Base-by-base conservation (phyloP, 2,113 vertebrate species). In the Pseudopipra pipra region DNA sequence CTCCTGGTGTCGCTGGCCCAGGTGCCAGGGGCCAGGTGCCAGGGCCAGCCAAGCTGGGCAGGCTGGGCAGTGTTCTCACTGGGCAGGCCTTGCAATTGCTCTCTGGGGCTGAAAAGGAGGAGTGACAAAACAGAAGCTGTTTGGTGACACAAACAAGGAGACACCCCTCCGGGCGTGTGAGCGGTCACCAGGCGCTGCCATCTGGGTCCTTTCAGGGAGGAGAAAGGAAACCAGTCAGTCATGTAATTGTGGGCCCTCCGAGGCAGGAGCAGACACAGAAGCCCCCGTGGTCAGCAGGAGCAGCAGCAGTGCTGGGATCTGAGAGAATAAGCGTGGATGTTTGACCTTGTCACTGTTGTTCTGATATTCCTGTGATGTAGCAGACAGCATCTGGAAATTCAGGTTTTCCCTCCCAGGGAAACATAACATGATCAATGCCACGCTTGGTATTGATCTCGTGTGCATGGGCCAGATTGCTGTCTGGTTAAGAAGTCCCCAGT, bases 331-430 rank as follows among this genome's bases (percentile, higher is more conserved):
- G 79, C 9, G 3, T 62, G 52, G 49, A 44, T 37, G 3, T 80
- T 84, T 90, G 75, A 52, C 90, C 65, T 93, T 52, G 85, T 74
- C 78, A 8, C 52, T 65, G 28, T 31, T 83, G 46, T 77, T 85
- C 66, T 62, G 0, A 44, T 87, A 52, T 55, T 62, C 37, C 70
- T 85, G 41, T 56, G 73, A 25, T 11, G 18, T 19, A 77, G 79
- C 90, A 96, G 85, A 14, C 52, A 41, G 76, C 79, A 86, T 89
- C 80, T 89, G 72, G 70, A 94, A 90, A 94, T 83, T 76, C 51
- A 68, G 52, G 24, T 52, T 91, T 87, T 87, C 56, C 89, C 81
- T 94, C 30, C 21, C 47, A 80, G 91, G 65, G 82, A 95, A 90
- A 55, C 59, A 39, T 10, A 73, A 52, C 54, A 4, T 24, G 65